A percentile compares a stretch with the other conserved stretches of the same genome.
These are phyloP conservation scores for Sinodicranocentrus sp. DNA, from an alignment of 2,888 invertebrate genomes.

Conservation along the genomic window DNA sequence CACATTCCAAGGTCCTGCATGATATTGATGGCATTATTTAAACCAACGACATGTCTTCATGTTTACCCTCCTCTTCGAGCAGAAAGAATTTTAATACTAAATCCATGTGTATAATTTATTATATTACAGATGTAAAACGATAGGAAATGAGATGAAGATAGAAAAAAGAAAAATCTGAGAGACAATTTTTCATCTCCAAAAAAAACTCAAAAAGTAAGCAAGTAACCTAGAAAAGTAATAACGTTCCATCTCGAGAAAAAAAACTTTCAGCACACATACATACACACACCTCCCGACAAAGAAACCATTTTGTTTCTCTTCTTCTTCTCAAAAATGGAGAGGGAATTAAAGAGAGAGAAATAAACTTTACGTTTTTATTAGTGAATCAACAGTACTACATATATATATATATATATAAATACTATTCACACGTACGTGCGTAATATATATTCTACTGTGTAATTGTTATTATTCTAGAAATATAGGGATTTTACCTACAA, in stretches of 20 bases:
- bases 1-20: constrained; percentile 91
- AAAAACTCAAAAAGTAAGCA: background rate
- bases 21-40: constrained; percentile 81
- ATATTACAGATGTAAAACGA: background rate
- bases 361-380: constrained; percentile 6
- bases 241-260: background rate
- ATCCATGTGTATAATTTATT: constrained; percentile 18
- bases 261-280: background rate
- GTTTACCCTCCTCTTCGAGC: constrained; percentile 29
- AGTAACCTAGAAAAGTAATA: background rate
- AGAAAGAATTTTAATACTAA: constrained; percentile 42
- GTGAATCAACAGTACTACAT: constrained; percentile 8
- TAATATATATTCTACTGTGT: too few relatives aligned
- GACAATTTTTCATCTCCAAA: background rate
- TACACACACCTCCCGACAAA: too few relatives aligned
- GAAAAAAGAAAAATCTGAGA: background rate
- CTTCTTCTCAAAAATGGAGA: background rate
- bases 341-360: background rate
- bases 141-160: background rate
- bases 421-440: too few relatives aligned
- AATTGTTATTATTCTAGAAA: background rate
- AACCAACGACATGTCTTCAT: too few relatives aligned
- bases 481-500: background rate
- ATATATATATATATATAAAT: background rate
- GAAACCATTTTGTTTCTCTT: background rate